These are phyloP conservation scores for Helicorthomorpha holstii DNA, from an alignment of 1,140 invertebrate genomes.

Conservation along the genomic window DNA sequence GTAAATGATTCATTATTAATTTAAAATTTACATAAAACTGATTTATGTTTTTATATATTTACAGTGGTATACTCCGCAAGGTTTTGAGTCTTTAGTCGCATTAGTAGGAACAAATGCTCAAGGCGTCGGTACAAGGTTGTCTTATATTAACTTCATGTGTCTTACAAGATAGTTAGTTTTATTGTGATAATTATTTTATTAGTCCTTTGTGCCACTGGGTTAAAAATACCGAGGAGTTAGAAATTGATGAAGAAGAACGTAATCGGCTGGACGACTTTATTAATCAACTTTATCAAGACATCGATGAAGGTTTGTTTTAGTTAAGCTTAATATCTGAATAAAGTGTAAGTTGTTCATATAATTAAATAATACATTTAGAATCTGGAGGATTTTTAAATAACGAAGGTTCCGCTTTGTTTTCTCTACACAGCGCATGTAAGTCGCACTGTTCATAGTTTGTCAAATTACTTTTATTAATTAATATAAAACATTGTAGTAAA, in stretches of 20 bases:
- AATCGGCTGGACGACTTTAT: constrained; percentile 52
- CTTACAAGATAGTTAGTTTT: not conserved
- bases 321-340: not conserved
- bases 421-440: constrained; percentile 54
- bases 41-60: constrained; percentile 16
- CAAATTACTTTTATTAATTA: not conserved
- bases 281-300: constrained; percentile 61
- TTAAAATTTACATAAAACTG: not conserved
- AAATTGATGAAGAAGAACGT: constrained; percentile 44
- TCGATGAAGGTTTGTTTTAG: constrained; percentile 49
- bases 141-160: not conserved
- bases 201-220: constrained; percentile 69
- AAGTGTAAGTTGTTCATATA: not conserved
- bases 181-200: not conserved
- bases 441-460: constrained; percentile 7
- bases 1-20: not conserved
- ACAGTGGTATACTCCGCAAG: constrained; percentile 70
- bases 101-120: constrained; percentile 84
- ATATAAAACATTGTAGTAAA: constrained; percentile 36
- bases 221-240: constrained; percentile 47
- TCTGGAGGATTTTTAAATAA: constrained; percentile 77
- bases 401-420: constrained; percentile 80
- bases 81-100: constrained; percentile 69
- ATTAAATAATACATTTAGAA: constrained; percentile 30
- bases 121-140: constrained; percentile 65